Conservation (phyloP, 2,888 invertebrate species). For the Ornithoptera alexandrae region DNA sequence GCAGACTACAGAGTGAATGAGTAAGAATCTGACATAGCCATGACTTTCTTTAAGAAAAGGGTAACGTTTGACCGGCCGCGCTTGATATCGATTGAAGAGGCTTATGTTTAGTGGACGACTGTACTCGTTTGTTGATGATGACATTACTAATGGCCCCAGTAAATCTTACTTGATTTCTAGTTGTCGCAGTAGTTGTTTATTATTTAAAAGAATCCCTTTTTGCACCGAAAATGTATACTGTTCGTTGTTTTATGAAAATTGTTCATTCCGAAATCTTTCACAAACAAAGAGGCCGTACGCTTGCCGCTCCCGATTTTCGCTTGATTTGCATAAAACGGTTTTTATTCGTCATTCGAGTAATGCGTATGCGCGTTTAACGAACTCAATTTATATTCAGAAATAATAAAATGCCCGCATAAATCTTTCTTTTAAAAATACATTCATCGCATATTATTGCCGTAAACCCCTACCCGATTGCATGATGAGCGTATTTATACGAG, state of each 20-base stretch:
- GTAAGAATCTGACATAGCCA: no score
- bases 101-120: no score
- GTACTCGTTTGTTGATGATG: no score
- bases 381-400: constrained; percentile 23
- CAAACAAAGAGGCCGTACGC: neutral
- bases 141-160: no score
- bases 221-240: no score
- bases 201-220: no score
- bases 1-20: no score
- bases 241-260: neutral
- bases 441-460: neutral
- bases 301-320: neutral
- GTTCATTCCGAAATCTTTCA: neutral
- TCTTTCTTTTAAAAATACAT: neutral
- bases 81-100: no score
- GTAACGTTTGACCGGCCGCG: no score
- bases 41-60: no score
- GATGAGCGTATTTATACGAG: neutral
- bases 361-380: constrained; percentile 27
- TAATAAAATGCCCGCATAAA: constrained; percentile 14
- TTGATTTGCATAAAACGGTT: constrained; percentile 2
- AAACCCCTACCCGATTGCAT: neutral
- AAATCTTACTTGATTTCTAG: no score
- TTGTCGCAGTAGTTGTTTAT: no score
- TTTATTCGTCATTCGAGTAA: constrained; percentile 18